Conservation (phyloP, 2,113 vertebrate species). For the Cercopithecus mona region DNA sequence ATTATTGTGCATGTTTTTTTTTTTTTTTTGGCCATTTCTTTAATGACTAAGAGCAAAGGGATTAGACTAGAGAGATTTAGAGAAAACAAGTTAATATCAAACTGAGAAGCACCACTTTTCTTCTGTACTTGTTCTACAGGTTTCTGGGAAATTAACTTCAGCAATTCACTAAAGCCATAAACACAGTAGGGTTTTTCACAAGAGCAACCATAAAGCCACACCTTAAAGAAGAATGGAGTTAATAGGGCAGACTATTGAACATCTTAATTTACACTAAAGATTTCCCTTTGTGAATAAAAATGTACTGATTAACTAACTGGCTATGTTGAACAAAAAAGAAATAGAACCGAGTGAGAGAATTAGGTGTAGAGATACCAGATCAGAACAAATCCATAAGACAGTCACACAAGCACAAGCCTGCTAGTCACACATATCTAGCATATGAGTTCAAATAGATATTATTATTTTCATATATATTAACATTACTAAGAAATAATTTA, state of each 20-base stretch:
- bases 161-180: constrained; percentile 15
- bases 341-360: neutral
- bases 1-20: neutral
- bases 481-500: neutral
- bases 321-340: neutral
- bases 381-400: constrained; percentile 1
- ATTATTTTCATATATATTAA: neutral
- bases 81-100: constrained; percentile 51
- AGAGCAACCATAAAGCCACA: neutral
- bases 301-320: neutral
- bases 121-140: constrained; percentile 37
- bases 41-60: constrained; percentile 25
- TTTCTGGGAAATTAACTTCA: constrained; percentile 55
- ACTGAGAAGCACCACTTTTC: neutral
- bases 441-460: neutral
- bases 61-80: constrained; percentile 8
- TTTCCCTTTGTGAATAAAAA: constrained; percentile 43
- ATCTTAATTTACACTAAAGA: constrained; percentile 19
- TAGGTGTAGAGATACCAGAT: neutral
- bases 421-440: neutral
- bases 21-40: neutral
- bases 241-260: neutral
- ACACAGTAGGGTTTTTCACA: constrained; percentile 68
- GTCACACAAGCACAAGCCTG: neutral
- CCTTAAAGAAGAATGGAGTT: neutral